Evolutionary conservation across 2,113 vertebrate species (phyloP).

Genomic region (Nycticebus coucang): DNA sequence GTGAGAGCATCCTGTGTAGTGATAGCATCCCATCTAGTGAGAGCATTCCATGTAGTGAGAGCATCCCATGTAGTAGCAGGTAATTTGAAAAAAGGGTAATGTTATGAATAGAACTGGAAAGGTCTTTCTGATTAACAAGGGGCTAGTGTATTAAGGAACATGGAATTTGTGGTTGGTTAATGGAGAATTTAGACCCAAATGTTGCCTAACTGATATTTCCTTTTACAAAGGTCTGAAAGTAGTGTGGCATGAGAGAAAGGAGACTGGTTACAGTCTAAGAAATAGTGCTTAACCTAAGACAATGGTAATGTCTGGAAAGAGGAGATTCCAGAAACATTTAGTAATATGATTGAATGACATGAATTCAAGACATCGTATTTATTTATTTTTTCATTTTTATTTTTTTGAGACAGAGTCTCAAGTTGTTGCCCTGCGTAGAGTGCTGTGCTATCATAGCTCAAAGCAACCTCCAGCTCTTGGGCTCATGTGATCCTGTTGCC

Average conservation of each 20-base stretch:
- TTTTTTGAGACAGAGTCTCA: too few species aligned
- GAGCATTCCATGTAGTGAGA: neutral
- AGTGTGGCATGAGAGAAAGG: neutral
- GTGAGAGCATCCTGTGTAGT: too few species aligned
- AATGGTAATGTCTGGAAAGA: neutral
- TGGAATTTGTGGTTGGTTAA: neutral
- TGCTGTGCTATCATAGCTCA: too few species aligned
- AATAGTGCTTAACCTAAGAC: neutral
- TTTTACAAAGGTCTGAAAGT: neutral
- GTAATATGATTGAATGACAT: neutral
- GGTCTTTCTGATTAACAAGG: neutral
- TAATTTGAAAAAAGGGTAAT: neutral
- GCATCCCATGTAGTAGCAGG: too few species aligned
- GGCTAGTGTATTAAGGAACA: neutral
- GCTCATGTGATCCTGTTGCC: too few species aligned
- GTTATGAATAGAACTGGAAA: neutral
- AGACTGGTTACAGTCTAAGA: neutral
- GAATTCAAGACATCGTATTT: neutral
- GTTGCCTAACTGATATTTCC: neutral
- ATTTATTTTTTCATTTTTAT: neutral
- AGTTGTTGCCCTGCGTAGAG: too few species aligned
- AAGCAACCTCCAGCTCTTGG: too few species aligned
- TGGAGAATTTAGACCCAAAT: neutral
- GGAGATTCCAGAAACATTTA: neutral
- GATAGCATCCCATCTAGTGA: too few species aligned